phyloP scores from a whole-genome alignment of 2,888 invertebrate species.

The Linnaemya tessellans region DNA sequence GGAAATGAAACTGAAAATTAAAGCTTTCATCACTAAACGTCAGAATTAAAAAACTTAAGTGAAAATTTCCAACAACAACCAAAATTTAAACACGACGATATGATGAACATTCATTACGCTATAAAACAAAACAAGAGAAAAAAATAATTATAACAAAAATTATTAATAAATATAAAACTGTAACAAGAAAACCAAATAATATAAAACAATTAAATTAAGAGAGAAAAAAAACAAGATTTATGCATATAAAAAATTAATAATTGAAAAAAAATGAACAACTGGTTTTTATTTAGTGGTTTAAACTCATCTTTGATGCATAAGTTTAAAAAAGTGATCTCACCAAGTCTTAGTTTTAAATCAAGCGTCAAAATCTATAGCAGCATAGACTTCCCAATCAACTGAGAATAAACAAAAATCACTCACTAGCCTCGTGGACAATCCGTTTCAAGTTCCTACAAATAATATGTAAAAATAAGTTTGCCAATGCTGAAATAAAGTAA shows the following conservation, averaged over 20 bases:
- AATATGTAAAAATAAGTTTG: no score
- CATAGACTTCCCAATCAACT: no score
- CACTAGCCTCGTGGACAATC: no score
- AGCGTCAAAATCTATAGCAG: no score
- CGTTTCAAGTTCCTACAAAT: no score
- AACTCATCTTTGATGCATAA: not conserved
- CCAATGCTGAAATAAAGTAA: no score
- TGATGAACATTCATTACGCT: constrained; percentile 69
- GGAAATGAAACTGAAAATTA: not conserved
- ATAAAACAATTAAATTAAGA: constrained; percentile 54
- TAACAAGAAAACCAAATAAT: constrained; percentile 31
- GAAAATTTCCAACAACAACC: constrained; percentile 73
- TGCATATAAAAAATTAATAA: constrained; percentile 66
- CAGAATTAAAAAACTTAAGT: constrained; percentile 66
- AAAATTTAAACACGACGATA: constrained; percentile 60
- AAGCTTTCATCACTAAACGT: constrained; percentile 27
- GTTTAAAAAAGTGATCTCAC: not conserved
- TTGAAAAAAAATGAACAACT: constrained; percentile 28
- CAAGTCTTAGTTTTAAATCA: not conserved
- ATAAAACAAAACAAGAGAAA: constrained; percentile 54
- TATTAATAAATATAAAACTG: constrained; percentile 46
- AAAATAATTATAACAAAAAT: constrained; percentile 62
- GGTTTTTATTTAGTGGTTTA: constrained; percentile 27
- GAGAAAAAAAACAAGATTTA: constrained; percentile 51
- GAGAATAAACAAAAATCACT: no score